These are phyloP conservation scores for Mus musculus DNA, from an alignment of 2,113 vertebrate genomes.

Conservation along the genomic window DNA sequence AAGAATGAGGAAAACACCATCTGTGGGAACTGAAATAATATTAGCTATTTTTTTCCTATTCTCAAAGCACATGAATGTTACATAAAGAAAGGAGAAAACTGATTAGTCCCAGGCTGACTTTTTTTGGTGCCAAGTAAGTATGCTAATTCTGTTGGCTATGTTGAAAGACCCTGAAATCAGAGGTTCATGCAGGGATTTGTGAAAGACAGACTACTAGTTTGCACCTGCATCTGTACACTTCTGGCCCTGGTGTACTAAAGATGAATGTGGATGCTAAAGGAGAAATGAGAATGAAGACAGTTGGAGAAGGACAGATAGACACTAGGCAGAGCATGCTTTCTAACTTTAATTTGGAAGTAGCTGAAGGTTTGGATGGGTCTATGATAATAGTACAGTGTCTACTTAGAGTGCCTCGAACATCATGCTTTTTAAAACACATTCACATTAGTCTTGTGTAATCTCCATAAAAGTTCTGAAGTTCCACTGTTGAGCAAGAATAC, in stretches of 20 bases:
- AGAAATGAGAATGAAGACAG: conserved; percentile 7
- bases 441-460: neutral
- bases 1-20: conserved; percentile 71
- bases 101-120: conserved; percentile 60
- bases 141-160: conserved; percentile 67
- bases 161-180: conserved; percentile 62
- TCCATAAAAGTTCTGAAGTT: neutral
- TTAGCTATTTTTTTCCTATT: conserved; percentile 55
- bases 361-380: neutral
- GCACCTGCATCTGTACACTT: conserved; percentile 10
- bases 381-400: neutral
- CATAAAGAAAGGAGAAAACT: conserved; percentile 50
- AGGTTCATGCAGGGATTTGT: conserved; percentile 51
- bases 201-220: conserved; percentile 14
- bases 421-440: neutral
- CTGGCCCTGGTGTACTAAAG: neutral
- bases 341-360: neutral
- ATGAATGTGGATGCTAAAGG: neutral
- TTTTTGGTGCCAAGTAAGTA: conserved; percentile 62
- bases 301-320: neutral
- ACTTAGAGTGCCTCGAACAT: neutral
- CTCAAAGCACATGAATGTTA: conserved; percentile 64
- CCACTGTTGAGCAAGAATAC: neutral
- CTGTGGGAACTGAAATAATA: conserved; percentile 67
- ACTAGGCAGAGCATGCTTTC: neutral